These are phyloP conservation scores for Oppia nitens DNA, from an alignment of 1,140 invertebrate species.

Conservation along the genomic window DNA sequence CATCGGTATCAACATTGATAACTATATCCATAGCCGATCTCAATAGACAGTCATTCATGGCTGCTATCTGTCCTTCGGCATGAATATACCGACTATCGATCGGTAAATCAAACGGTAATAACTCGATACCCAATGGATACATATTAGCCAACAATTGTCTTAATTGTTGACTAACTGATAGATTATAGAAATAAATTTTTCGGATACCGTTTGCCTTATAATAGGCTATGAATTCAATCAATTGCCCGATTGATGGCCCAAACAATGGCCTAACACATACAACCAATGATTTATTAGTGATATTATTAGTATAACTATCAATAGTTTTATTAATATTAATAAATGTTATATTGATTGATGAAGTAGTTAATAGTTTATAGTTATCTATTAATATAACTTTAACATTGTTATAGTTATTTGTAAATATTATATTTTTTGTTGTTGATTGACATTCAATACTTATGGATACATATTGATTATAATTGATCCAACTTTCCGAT, in stretches of 20 bases:
- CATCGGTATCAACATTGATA: neutral
- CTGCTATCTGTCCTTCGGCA: neutral
- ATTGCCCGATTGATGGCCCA: neutral
- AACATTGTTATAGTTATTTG: no score
- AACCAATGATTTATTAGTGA: neutral
- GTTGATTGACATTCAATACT: neutral
- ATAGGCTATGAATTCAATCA: neutral
- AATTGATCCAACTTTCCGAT: neutral
- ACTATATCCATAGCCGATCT: neutral
- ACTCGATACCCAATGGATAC: neutral
- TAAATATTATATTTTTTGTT: neutral
- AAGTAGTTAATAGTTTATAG: neutral
- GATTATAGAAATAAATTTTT: neutral
- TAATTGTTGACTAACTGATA: neutral
- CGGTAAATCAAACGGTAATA: neutral
- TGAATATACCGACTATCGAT: neutral
- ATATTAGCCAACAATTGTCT: neutral
- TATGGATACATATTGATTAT: neutral
- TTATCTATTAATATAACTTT: neutral
- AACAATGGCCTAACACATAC: neutral
- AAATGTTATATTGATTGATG: neutral
- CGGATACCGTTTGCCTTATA: neutral
- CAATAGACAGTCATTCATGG: neutral
- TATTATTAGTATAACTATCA: neutral
- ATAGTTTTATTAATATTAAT: neutral